Percentiles rank a stretch among this genome's conserved stretches.
Evolutionary conservation across 2,797 vertebrate species (phyloP).

Genomic region (Anguilla megastoma): DNA sequence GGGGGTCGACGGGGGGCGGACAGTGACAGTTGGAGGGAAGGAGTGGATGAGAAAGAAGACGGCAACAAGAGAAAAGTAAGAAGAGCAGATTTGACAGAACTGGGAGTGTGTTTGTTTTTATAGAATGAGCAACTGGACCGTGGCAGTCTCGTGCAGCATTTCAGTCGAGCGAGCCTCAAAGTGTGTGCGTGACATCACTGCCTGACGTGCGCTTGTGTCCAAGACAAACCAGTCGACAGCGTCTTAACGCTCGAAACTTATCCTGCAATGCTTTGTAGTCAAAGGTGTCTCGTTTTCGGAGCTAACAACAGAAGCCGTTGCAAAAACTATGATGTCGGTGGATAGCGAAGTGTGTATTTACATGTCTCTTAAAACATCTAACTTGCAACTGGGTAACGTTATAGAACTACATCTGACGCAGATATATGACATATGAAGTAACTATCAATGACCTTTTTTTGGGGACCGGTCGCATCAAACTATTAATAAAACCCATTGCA

Average conservation of each 20-base stretch:
- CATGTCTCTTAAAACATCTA: background rate
- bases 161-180: no score
- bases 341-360: background rate
- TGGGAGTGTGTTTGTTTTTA: background rate
- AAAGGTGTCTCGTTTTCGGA: background rate
- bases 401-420: conserved; percentile 20
- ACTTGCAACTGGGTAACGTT: background rate
- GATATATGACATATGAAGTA: conserved; percentile 3
- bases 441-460: background rate
- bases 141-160: background rate
- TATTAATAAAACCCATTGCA: background rate
- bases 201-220: background rate
- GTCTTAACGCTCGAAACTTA: background rate
- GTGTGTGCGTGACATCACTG: background rate
- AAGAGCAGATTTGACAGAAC: background rate
- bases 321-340: background rate
- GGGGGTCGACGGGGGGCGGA: conserved; percentile 44
- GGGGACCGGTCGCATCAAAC: background rate
- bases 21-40: conserved; percentile 70
- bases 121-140: background rate
- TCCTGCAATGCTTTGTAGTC: background rate
- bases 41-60: background rate
- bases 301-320: background rate
- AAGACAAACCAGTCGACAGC: background rate
- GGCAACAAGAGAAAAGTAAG: background rate